phyloP scores from a whole-genome alignment of 2,113 vertebrate species.

The Manacus vitellinus region DNA sequence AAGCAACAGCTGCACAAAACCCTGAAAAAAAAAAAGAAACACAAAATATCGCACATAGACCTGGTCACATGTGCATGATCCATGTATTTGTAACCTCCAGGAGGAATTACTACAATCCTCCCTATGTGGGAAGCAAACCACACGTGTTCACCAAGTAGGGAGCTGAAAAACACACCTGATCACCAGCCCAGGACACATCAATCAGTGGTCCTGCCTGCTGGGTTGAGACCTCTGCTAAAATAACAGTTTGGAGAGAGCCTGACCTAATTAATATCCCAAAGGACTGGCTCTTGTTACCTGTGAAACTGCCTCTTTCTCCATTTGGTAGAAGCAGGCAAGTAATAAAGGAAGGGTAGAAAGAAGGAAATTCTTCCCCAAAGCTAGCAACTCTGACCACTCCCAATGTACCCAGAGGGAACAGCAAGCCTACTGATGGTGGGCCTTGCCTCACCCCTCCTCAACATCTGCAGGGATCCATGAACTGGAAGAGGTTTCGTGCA shows the following conservation, averaged over 20 bases:
- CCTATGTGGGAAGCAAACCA: neutral
- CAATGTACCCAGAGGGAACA: neutral
- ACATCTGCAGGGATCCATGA: neutral
- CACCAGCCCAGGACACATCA: neutral
- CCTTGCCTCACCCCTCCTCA: neutral
- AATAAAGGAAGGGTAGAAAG: neutral
- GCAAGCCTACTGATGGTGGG: neutral
- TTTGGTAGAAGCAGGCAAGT: neutral
- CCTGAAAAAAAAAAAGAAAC: accelerated
- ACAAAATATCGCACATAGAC: accelerated
- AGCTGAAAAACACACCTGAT: neutral
- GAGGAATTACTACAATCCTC: neutral
- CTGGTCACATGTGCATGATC: neutral
- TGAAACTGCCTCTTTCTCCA: neutral
- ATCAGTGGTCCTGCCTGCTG: neutral
- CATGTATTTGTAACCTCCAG: neutral
- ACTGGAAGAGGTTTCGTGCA: neutral
- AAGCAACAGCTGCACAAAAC: neutral
- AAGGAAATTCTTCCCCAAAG: neutral
- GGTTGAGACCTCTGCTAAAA: neutral
- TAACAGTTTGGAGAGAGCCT: neutral
- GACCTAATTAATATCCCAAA: neutral
- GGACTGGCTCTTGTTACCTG: neutral
- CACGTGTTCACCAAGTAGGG: neutral
- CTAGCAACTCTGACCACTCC: neutral